Conservation (phyloP, 2,888 invertebrate species). For the Linnaemya vulpina region DNA sequence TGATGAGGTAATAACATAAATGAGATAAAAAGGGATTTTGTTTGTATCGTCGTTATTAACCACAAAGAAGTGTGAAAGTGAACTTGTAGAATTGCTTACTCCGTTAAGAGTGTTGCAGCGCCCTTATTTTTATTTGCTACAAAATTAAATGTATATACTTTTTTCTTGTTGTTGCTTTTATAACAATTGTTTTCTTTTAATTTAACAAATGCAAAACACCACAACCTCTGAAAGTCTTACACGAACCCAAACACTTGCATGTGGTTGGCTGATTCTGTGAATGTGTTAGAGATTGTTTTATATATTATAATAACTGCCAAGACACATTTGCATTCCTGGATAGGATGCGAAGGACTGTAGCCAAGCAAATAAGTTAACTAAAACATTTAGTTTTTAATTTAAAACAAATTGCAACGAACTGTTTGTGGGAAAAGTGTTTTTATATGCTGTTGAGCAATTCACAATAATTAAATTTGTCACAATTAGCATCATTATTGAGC, state of each 20-base stretch:
- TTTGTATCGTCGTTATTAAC: constrained; percentile 68
- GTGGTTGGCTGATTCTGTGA: background rate
- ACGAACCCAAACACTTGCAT: background rate
- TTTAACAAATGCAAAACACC: constrained; percentile 69
- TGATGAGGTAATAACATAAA: constrained; percentile 37
- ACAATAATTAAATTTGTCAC: too few relatives aligned
- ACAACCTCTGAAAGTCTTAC: constrained; percentile 31
- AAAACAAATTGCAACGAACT: too few relatives aligned
- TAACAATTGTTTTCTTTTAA: constrained; percentile 66
- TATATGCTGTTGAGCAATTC: too few relatives aligned
- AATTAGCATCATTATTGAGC: too few relatives aligned
- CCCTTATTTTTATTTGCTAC: background rate
- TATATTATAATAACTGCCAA: constrained; percentile 22
- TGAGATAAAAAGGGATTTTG: constrained; percentile 66
- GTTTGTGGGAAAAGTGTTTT: too few relatives aligned
- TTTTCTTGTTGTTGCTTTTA: constrained; percentile 23
- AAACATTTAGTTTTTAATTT: background rate
- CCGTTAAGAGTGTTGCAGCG: background rate
- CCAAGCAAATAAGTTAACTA: background rate
- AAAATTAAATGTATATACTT: constrained; percentile 51
- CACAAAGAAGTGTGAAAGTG: constrained; percentile 69
- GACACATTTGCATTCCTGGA: background rate
- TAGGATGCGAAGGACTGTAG: background rate
- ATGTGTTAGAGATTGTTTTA: constrained; percentile 22
- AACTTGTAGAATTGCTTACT: constrained; percentile 42